phyloP scores from a whole-genome alignment of 2,797 vertebrate species.

The Valencia hispanica region DNA sequence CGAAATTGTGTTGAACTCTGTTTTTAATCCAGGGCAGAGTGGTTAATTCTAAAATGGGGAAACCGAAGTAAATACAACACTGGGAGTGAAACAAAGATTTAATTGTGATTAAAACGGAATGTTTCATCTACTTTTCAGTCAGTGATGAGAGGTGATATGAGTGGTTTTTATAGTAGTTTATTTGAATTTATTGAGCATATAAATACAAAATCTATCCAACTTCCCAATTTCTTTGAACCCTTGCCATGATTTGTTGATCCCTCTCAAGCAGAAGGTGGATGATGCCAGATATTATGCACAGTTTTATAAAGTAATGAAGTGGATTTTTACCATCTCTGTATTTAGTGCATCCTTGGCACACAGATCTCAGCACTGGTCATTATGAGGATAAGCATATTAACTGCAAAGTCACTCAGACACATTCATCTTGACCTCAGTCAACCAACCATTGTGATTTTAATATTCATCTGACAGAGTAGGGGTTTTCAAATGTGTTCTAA shows the following conservation, averaged over 20 bases:
- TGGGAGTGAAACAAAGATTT: too few relatives aligned
- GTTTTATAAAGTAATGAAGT: neutral
- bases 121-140: neutral
- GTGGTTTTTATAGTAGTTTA: neutral
- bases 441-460: neutral
- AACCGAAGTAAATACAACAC: too few relatives aligned
- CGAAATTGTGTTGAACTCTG: too few relatives aligned
- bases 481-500: neutral
- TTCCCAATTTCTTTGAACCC: neutral
- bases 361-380: neutral
- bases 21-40: too few relatives aligned
- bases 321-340: neutral
- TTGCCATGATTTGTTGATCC: neutral
- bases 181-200: too few relatives aligned
- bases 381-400: neutral
- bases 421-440: neutral
- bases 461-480: neutral
- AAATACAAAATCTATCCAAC: neutral
- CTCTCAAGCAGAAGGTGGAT: neutral
- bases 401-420: neutral
- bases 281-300: neutral
- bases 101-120: neutral
- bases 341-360: neutral
- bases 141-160: neutral
- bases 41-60: too few relatives aligned